Evolutionary conservation across 2,113 vertebrate species (phyloP), one percentile per base, ranked within the genome.

Genomic region (Lates calcarifer): DNA sequence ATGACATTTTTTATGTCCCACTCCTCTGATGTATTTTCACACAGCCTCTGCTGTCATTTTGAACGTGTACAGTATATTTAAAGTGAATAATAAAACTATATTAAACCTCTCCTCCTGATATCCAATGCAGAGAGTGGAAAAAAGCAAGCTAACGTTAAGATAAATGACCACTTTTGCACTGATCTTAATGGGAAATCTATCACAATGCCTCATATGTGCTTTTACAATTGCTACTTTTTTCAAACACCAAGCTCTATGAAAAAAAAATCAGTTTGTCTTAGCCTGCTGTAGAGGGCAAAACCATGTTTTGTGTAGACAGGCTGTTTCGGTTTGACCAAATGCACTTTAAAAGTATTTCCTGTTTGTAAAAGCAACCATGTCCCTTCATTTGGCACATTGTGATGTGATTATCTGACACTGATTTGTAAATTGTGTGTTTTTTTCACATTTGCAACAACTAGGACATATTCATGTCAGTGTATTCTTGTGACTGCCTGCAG

Each of bases 1-100:
- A 26, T 20, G 22, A 11, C 31, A 55, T 53, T 86, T 81, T 75
- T 84, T 55, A 74, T 83, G 75, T 87, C 77, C 39, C 69, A 9
- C 39, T 35, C 65, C 17, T 79, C 41, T 85, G 70, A 82, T 90
- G 64, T 66, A 58, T 81, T 77, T 79, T 57, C 71, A 79, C 71
- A 81, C 82, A 63, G 53, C 62, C 41, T 70, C 28, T 65, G 60
- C 61, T 67, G 26, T 65, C 29, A 58, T 69, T 76, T 31, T 43
- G 29, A 73, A 78, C 17, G 12, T 2, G 6, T 49, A 41, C 29
- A 13, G 29, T 49, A 33, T 45, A 53, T 82, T 79, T 81, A 63
- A 77, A 84, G 18, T 64, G 20, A 78, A 68, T 75, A 67, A 76
- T 82, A 47, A 11, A 71, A 35, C 24, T 26, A 45, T 57, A 57